Base-by-base conservation (phyloP, 2,888 invertebrate species). In the Pseudococcus viburni region DNA sequence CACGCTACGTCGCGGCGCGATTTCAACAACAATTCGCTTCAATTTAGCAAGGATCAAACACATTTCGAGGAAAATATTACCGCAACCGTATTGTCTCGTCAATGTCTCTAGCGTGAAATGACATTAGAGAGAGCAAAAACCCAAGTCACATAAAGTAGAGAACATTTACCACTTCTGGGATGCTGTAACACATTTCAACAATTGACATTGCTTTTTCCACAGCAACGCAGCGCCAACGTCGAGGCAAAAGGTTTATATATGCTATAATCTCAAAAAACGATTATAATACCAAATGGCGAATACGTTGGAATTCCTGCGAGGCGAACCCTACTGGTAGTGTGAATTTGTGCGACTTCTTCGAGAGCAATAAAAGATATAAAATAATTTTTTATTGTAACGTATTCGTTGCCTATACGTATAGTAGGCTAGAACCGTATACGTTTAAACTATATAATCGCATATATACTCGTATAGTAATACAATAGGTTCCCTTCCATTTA, bases 111-210 rank as follows among this genome's bases (percentile, higher is more conserved):
- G 46, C 22, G 22, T 46, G 46, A 83, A 83, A 83, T 83, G 80
- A 22, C 39, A 83, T 46, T 46, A 46, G 80, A 42, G 80, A 83
- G 80, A 83, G 33, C 80, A 83, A 33, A 73, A 73, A 26, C 73
- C 73, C 73, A 73, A 73, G 73, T 73, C 73, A 73, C 73, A 73
- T 73, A 73, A 64, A 64, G 64, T 22, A 64, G 64, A 64, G 73
- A 73, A 39, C 80, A 46, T 83, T 77, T 46, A 83, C 80, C 46
- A 46, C 80, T 83, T 83, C 22, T 83, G 39, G 80, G 46, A 83
- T 83, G 46, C 80, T 83, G 80, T 83, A 83, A 83, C 80, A 46
- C 80, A 83, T 83, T 83, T 83, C 46, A 83, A 83, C 46, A 46
- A 83, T 83, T 83, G 80, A 42, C 22, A 83, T 83, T 83, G 42